A percentile compares a stretch with the other conserved stretches of the same genome.
Conservation (phyloP, 2,113 vertebrate species). For the Pseudopipra pipra region DNA sequence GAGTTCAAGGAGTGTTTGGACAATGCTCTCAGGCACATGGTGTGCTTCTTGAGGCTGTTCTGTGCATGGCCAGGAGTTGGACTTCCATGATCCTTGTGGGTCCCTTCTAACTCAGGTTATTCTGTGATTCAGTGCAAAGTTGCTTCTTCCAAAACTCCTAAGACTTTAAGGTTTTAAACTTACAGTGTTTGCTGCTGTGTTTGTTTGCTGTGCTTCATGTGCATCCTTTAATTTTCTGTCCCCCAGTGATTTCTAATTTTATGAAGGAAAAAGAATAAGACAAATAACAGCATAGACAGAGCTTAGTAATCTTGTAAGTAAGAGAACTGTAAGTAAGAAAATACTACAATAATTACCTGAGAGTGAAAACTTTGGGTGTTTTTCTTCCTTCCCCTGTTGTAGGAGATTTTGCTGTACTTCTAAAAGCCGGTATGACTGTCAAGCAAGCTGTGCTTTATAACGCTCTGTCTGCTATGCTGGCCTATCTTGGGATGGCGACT, state of each 20-base stretch:
- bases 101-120: background rate
- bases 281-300: background rate
- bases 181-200: background rate
- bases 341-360: background rate
- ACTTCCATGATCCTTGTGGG: background rate
- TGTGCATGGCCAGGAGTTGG: background rate
- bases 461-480: slow-evolving; percentile 90
- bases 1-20: background rate
- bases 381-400: background rate
- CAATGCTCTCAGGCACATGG: fast-evolving
- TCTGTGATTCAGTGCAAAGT: background rate
- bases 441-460: slow-evolving; percentile 95
- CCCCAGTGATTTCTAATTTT: background rate
- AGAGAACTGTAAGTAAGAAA: background rate
- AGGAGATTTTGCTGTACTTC: slow-evolving; percentile 96
- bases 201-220: background rate
- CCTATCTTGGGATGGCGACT: slow-evolving; percentile 89
- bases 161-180: background rate
- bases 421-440: slow-evolving; percentile 97
- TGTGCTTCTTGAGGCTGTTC: background rate
- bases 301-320: background rate
- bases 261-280: background rate
- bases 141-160: background rate
- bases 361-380: background rate
- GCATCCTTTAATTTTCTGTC: background rate